Percentiles rank a stretch among this genome's conserved stretches.
These are phyloP conservation scores for Salminus brasiliensis DNA, from an alignment of 2,113 vertebrate genomes.

Conservation along the genomic window DNA sequence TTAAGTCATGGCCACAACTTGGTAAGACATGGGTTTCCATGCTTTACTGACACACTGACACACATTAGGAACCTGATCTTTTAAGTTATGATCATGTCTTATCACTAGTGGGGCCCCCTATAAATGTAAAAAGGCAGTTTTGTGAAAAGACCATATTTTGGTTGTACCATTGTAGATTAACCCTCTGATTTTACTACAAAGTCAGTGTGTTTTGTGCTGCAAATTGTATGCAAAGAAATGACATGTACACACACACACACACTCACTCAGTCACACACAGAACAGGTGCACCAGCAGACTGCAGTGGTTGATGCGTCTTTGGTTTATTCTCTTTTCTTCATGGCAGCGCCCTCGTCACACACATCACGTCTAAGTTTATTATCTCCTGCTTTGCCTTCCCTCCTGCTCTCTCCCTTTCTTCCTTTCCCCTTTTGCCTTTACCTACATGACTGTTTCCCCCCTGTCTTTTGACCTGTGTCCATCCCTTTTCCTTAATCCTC, in stretches of 20 bases:
- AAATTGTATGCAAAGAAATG: background rate
- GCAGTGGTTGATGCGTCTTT: constrained; percentile 5
- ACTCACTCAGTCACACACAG: background rate
- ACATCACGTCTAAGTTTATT: constrained; percentile 1
- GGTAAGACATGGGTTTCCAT: too few species aligned
- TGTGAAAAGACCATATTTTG: too few species aligned
- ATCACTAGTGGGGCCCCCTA: too few species aligned
- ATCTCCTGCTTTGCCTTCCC: background rate
- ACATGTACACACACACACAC: background rate
- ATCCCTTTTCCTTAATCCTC: background rate
- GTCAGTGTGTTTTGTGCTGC: too few species aligned
- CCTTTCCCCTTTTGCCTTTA: background rate
- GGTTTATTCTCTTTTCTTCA: background rate
- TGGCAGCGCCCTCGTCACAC: background rate
- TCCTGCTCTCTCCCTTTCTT: background rate
- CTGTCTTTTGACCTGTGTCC: constrained; percentile 8
- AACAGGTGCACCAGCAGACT: background rate
- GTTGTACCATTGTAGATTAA: too few species aligned
- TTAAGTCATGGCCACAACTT: too few species aligned
- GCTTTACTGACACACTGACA: too few species aligned
- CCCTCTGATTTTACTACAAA: too few species aligned
- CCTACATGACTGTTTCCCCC: background rate
- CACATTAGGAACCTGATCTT: too few species aligned
- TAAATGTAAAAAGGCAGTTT: too few species aligned
- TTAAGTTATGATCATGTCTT: too few species aligned